Evolutionary conservation across 2,888 invertebrate genomes (phyloP).

Genomic region (Torymus texanus): DNA sequence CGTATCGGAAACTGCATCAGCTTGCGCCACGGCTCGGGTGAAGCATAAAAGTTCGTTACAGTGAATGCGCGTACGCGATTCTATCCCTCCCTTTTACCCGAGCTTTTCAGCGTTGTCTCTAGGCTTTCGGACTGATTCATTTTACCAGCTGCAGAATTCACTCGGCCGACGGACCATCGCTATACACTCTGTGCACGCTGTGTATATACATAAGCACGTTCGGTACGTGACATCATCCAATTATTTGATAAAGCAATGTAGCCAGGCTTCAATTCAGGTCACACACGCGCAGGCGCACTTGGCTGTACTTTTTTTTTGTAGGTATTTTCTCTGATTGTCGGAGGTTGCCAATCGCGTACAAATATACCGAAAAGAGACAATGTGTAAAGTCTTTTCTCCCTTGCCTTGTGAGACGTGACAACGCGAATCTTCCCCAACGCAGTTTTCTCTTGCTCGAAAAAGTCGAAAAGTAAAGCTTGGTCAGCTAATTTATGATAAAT

Average conservation of each 20-base stretch:
- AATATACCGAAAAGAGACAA: conserved; percentile 17
- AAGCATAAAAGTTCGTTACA: conserved; percentile 30
- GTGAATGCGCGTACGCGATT: neutral
- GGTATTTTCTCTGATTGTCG: conserved; percentile 37
- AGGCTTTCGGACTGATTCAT: conserved; percentile 26
- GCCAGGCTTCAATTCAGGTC: conserved; percentile 42
- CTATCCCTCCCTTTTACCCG: conserved; percentile 2
- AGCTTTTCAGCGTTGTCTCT: neutral
- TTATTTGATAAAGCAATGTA: conserved; percentile 51
- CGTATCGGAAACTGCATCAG: conserved; percentile 26
- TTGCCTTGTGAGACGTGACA: conserved; percentile 5
- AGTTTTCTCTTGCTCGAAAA: neutral
- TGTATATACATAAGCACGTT: conserved; percentile 43
- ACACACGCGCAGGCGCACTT: conserved; percentile 34
- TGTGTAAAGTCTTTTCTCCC: neutral
- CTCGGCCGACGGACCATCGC: neutral
- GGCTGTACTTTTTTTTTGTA: neutral
- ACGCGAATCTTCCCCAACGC: neutral
- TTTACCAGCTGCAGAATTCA: conserved; percentile 19
- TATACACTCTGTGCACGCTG: too few species aligned
- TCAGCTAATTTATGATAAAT: conserved; percentile 27
- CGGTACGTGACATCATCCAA: conserved; percentile 47
- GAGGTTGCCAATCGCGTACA: neutral
- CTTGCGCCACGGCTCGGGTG: conserved; percentile 20
- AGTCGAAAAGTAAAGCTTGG: conserved; percentile 5